Percentiles rank a stretch among this genome's conserved stretches.
phyloP scores from a whole-genome alignment of 2,797 vertebrate species.

The Oreortyx pictus region DNA sequence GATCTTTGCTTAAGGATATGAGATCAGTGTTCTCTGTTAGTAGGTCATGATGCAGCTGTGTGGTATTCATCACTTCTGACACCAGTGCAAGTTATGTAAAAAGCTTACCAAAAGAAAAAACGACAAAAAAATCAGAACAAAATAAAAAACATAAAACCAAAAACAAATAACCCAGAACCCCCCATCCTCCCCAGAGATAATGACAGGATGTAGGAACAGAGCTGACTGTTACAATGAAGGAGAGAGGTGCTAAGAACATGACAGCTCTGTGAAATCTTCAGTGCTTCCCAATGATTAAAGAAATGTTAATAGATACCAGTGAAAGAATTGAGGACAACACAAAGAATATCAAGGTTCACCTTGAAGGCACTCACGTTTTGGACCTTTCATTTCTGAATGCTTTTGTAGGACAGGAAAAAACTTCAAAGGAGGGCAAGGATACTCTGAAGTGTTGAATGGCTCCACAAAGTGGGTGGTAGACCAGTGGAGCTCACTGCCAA shows the following conservation, averaged over 20 bases:
- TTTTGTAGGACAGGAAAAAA: neutral
- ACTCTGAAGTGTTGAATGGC: conserved; percentile 20
- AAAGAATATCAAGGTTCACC: conserved; percentile 33
- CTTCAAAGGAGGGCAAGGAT: conserved; percentile 27
- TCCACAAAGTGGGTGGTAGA: conserved; percentile 49
- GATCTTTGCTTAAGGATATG: neutral
- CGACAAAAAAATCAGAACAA: no score
- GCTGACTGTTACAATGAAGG: neutral
- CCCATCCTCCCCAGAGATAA: neutral
- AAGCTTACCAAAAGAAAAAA: neutral
- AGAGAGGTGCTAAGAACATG: conserved; percentile 24
- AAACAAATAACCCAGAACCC: neutral
- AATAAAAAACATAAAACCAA: neutral
- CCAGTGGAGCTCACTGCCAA: neutral
- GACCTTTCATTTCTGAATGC: conserved; percentile 9
- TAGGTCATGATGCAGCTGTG: neutral
- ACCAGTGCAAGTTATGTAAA: conserved; percentile 5
- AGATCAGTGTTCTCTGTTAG: neutral
- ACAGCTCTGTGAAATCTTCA: conserved; percentile 37
- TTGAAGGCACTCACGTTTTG: conserved; percentile 1
- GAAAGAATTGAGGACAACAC: neutral
- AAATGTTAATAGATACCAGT: conserved; percentile 13
- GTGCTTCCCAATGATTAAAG: neutral
- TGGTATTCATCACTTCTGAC: neutral
- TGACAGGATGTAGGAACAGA: neutral